A percentile compares a stretch with the other conserved stretches of the same genome.
phyloP scores from a whole-genome alignment of 2,888 invertebrate species.

The Stratiomys singularior region DNA sequence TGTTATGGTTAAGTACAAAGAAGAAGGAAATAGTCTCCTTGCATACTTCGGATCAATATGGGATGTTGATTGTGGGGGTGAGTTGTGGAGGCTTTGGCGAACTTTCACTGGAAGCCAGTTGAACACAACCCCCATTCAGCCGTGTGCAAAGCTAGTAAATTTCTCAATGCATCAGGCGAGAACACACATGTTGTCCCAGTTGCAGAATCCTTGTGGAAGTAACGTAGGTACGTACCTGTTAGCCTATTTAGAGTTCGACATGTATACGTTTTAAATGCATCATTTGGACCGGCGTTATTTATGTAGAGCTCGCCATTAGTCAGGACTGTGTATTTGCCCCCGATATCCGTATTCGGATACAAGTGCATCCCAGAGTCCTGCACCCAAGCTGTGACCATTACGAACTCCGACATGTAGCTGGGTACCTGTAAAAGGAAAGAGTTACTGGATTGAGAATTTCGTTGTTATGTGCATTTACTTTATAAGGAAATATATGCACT shows the following conservation, averaged over 20 bases:
- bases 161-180: not conserved
- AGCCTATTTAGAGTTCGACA: slow-evolving; percentile 85
- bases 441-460: slow-evolving; percentile 1
- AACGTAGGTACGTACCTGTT: slow-evolving; percentile 67
- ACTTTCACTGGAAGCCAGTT: not conserved
- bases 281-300: slow-evolving; percentile 79
- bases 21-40: slow-evolving; percentile 11
- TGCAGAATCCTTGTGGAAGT: not conserved
- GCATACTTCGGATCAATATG: slow-evolving; percentile 16
- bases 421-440: slow-evolving; percentile 70
- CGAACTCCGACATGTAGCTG: slow-evolving; percentile 86
- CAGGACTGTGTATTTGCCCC: slow-evolving; percentile 80
- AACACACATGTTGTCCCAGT: not conserved
- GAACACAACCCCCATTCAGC: not conserved
- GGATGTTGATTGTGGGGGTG: not conserved
- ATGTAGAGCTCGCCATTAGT: slow-evolving; percentile 87
- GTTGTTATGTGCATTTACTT: not conserved
- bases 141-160: not conserved
- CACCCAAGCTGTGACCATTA: slow-evolving; percentile 90
- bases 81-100: not conserved
- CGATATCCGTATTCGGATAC: slow-evolving; percentile 79
- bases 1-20: not conserved
- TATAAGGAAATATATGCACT: too few relatives aligned
- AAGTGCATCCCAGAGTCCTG: slow-evolving; percentile 84
- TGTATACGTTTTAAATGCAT: slow-evolving; percentile 82